These are phyloP conservation scores for Sakesphorus luctuosus DNA, from an alignment of 2,113 vertebrate species.

Conservation along the genomic window DNA sequence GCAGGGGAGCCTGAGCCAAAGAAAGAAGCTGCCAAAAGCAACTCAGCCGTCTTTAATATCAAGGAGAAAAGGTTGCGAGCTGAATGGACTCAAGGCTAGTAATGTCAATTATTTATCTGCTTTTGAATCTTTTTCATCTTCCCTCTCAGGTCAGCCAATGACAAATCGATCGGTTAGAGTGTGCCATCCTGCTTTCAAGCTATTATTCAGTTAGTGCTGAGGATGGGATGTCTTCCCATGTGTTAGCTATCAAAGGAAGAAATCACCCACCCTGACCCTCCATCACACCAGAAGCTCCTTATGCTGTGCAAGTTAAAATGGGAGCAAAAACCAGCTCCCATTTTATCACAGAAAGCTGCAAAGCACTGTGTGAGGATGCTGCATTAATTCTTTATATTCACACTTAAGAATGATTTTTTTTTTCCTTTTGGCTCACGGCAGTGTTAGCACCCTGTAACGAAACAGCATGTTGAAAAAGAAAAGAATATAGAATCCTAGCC, in stretches of 20 bases:
- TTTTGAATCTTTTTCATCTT: constrained; percentile 49
- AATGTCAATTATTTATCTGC: constrained; percentile 59
- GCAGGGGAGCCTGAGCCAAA: not conserved
- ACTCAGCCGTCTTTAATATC: constrained; percentile 16
- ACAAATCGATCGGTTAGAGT: constrained; percentile 38
- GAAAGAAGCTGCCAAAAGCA: constrained; percentile 49
- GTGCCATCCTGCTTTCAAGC: constrained; percentile 32
- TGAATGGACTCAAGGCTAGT: constrained; percentile 29
- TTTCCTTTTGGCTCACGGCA: not conserved
- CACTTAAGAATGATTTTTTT: not conserved
- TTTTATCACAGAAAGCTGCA: not conserved
- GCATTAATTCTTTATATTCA: constrained; percentile 27
- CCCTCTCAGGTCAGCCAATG: constrained; percentile 40
- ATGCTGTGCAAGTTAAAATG: not conserved
- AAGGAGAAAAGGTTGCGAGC: constrained; percentile 35
- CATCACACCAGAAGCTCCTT: not conserved
- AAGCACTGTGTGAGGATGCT: not conserved
- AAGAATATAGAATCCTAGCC: not conserved
- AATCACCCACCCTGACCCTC: not conserved
- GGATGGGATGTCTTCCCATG: not conserved
- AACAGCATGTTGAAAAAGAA: not conserved
- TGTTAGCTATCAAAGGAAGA: constrained; percentile 6
- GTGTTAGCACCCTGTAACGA: not conserved
- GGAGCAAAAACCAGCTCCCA: not conserved
- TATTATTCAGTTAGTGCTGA: constrained; percentile 7